Conservation (phyloP, 2,888 invertebrate genomes). For the Sarcophaga variegata region DNA sequence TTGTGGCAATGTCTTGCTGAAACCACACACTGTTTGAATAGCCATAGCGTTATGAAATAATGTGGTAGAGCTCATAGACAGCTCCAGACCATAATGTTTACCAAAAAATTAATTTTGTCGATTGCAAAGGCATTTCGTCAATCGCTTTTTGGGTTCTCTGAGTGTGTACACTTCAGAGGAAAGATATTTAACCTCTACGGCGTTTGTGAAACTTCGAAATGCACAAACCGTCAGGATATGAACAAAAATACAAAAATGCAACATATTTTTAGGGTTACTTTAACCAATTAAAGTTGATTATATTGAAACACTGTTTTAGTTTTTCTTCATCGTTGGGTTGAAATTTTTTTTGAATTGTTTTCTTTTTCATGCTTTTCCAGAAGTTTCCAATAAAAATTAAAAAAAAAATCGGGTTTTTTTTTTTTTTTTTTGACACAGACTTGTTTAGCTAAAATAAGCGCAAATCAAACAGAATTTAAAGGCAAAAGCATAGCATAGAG, state of each 20-base stretch:
- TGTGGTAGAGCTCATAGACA: too few relatives aligned
- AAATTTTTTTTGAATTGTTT: slow-evolving; percentile 15
- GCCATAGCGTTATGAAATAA: too few relatives aligned
- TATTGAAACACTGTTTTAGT: slow-evolving; percentile 1
- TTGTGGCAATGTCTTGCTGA: too few relatives aligned
- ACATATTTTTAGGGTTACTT: not conserved
- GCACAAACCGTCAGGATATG: too few relatives aligned
- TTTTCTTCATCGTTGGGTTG: not conserved
- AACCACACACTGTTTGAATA: too few relatives aligned
- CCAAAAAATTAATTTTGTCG: not conserved
- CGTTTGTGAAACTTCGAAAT: not conserved
- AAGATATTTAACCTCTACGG: too few relatives aligned
- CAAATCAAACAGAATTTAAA: slow-evolving; percentile 1
- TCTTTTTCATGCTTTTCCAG: not conserved
- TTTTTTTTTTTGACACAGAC: not conserved
- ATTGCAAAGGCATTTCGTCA: too few relatives aligned
- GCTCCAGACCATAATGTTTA: not conserved
- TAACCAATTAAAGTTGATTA: slow-evolving; percentile 49
- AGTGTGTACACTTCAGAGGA: too few relatives aligned
- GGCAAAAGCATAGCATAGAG: not conserved
- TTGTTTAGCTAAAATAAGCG: not conserved
- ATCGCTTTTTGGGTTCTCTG: too few relatives aligned
- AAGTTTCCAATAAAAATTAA: not conserved
- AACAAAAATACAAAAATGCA: not conserved
- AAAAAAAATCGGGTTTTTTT: too few relatives aligned